A percentile compares a stretch with the other conserved stretches of the same genome.
Evolutionary conservation across 2,888 invertebrate genomes (phyloP).

Genomic region (Sesia apiformis): DNA sequence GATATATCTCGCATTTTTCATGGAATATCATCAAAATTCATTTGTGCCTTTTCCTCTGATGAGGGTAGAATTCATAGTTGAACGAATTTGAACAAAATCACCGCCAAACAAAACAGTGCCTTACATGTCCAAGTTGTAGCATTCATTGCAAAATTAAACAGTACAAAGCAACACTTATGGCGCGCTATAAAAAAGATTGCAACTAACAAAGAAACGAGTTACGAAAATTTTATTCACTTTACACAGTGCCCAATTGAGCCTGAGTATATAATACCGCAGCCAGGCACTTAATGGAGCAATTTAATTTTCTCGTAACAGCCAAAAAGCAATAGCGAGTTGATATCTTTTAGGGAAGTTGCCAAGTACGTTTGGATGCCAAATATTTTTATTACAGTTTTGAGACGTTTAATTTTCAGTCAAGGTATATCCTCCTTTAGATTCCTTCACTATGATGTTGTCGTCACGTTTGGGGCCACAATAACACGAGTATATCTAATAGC

Average conservation of each 20-base stretch:
- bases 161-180: not conserved
- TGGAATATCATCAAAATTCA: no score
- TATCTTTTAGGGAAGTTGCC: not conserved
- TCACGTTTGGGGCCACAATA: no score
- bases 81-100: no score
- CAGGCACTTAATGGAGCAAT: conserved; percentile 50
- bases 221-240: conserved; percentile 16
- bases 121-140: no score
- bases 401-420: not conserved
- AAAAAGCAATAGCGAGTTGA: conserved; percentile 23
- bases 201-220: conserved; percentile 10
- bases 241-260: conserved; percentile 25
- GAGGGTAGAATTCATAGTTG: no score
- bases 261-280: conserved; percentile 28
- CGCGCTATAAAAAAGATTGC: not conserved
- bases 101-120: no score
- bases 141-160: not conserved
- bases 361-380: not conserved
- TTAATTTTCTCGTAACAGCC: conserved; percentile 53
- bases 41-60: no score
- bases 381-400: not conserved
- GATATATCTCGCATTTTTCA: no score
- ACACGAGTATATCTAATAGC: no score
- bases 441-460: no score
- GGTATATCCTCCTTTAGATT: no score